Evolutionary conservation across 2,888 invertebrate genomes (phyloP), one percentile per base, ranked within the genome.

Genomic region (Diachrysia chrysitis): DNA sequence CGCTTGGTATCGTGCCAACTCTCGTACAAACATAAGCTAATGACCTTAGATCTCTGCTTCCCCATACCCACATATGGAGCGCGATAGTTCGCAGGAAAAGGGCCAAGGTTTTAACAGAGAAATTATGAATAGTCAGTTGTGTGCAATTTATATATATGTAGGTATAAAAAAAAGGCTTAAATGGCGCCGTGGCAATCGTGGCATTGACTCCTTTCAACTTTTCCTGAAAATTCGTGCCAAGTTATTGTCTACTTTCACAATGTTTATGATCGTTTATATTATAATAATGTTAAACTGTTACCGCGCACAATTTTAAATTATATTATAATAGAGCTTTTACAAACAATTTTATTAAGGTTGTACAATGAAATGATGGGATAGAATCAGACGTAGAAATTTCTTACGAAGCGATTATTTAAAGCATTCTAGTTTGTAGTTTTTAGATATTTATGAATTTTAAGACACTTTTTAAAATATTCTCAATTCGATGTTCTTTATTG

Each of bases 1-100:
- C 66, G 51, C 35, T 80, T 85, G 87, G 79, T 80, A 70, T 21
- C 62, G 63, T 81, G 86, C 87, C 88, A 86, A 84, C 61, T 69
- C 78, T 82, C 85, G 85, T 84, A 78, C 73, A 59, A 69, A 77
- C 76, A 69, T 74, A 77, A 84, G 86, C 85, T 81, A 87, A 85
- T 80, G 89, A 87, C 89, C 87, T 83, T 81, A 77, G 69, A 60
- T 65, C 71, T 71, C 73, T 73, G 69, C 74, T 82, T 81, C 80
- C 81, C 73, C 72, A 79, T 81, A 73, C 68, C 86, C 84, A 78
- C 79, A 84, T 83, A 83, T 76, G 84, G 85, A 66, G 75, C 58
- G 65, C 51, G 51, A 71, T 69, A 63, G 37, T 74, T 66, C 53
- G 35, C n/a, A 54, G 58, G 61, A 68, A 68, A 68, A 74, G 64